Evolutionary conservation across 2,888 invertebrate genomes (phyloP).

Genomic region (Tanypteryx hageni): DNA sequence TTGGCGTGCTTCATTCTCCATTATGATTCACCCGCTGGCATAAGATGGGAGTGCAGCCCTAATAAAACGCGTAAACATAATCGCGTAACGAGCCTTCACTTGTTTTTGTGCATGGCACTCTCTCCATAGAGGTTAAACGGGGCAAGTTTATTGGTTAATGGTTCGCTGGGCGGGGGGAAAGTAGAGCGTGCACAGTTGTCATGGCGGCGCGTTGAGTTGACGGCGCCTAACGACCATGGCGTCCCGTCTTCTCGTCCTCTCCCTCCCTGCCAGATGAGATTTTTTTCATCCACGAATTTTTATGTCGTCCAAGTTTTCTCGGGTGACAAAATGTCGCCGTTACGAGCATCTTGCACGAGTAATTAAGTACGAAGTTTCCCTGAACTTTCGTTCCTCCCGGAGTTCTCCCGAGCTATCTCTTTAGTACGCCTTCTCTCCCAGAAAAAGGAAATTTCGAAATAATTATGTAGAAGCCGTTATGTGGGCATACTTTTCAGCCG

Average conservation of each 20-base stretch:
- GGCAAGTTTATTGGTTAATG: slow-evolving; percentile 13
- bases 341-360: neutral
- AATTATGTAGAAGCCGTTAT: no score
- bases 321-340: neutral
- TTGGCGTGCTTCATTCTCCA: no score
- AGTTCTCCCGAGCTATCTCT: neutral
- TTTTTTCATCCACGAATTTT: neutral
- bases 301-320: slow-evolving; percentile 21
- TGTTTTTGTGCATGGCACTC: no score
- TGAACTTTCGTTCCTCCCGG: neutral
- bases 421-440: neutral
- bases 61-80: no score
- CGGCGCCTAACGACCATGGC: slow-evolving; percentile 30
- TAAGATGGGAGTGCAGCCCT: no score
- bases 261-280: neutral
- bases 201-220: neutral
- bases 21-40: no score
- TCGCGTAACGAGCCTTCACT: no score
- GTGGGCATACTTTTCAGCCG: no score
- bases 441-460: neutral
- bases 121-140: neutral
- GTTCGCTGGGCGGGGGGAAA: neutral
- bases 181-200: neutral
- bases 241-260: neutral
- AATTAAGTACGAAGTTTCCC: neutral